Percentiles rank a stretch among this genome's conserved stretches.
phyloP scores from a whole-genome alignment of 2,113 vertebrate species.

The Aphyosemion australe region DNA sequence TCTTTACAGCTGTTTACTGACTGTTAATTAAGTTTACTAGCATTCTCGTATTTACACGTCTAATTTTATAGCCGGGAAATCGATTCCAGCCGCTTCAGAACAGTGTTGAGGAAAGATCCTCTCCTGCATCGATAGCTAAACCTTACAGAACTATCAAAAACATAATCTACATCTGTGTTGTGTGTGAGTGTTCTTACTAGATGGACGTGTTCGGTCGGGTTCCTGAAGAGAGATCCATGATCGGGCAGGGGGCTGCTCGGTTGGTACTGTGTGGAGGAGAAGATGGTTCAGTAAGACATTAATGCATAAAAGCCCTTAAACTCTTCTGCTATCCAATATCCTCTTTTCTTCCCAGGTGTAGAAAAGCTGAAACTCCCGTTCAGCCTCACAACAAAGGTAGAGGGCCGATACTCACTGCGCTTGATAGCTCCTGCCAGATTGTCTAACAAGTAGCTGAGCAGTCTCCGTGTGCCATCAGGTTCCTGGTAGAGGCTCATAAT shows the following conservation, averaged over 20 bases:
- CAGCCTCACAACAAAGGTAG: constrained; percentile 14
- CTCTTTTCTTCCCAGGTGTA: neutral
- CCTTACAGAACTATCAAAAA: neutral
- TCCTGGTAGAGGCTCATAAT: constrained; percentile 98
- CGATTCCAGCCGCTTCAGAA: neutral
- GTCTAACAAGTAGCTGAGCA: constrained; percentile 99
- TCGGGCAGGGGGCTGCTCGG: constrained; percentile 93
- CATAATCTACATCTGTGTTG: neutral
- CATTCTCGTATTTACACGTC: neutral
- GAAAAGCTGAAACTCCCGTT: neutral
- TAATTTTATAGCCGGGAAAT: neutral
- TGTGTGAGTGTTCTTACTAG: constrained; percentile 74
- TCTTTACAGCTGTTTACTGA: neutral
- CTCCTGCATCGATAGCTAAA: neutral
- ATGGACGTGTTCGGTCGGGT: constrained; percentile 89
- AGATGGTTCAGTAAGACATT: constrained; percentile 18
- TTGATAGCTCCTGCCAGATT: constrained; percentile 98
- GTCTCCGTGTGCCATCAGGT: constrained; percentile 95
- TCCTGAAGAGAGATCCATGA: constrained; percentile 97
- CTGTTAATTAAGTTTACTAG: neutral
- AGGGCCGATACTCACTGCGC: constrained; percentile 87
- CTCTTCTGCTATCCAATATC: neutral
- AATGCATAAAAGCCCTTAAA: neutral
- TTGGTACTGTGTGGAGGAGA: constrained; percentile 80
- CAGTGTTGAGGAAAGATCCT: neutral